Base-by-base conservation (phyloP, 2,797 vertebrate species). In the Presbytis comata region DNA sequence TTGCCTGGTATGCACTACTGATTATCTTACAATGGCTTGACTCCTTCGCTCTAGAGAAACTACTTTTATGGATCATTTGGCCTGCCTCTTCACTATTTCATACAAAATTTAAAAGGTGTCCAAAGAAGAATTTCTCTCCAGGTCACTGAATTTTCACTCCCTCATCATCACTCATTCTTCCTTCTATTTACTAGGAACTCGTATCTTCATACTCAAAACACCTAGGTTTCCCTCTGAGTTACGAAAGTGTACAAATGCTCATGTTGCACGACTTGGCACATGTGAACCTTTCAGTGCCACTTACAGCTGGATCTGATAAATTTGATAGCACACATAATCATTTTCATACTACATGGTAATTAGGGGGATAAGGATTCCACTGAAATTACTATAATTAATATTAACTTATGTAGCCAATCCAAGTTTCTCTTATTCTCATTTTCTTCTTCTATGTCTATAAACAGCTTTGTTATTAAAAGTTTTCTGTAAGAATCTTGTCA, bases 371-470 rank as follows among this genome's bases (percentile, higher is more conserved):
- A 96, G 91, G 72, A 97, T 93, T 91, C 96, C 89, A 84, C 70
- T 95, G 81, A 84, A 92, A 97, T 97, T 90, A 97, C 93, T 98
- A 17, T 97, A 96, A 97, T 98, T 96, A 96, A 44, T 64, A 21
- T 74, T 74, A 87, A 53, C 85, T 91, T 95, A 91, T 46, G 46
- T 55, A 84, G 57, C 92, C 89, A 57, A 48, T 93, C 74, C 70
- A 96, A 82, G 74, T 90, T 92, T 94, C 13, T 89, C 44, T 97
- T 91, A 70, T 4, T 94, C 72, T 91, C 22, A 75, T 95, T 96
- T 93, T 98, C 81, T 97, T 96, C 39, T 88, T 79, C 82, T 95
- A n/a, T 95, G n/a, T 96, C 96, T 97, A n/a, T 97, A 94, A 97
- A 96, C 95, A 97, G 93, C 96, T 90, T 97, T 96, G 61, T 96